Base-by-base conservation (phyloP, 2,888 invertebrate species). In the Drosophila paramelanica region DNA sequence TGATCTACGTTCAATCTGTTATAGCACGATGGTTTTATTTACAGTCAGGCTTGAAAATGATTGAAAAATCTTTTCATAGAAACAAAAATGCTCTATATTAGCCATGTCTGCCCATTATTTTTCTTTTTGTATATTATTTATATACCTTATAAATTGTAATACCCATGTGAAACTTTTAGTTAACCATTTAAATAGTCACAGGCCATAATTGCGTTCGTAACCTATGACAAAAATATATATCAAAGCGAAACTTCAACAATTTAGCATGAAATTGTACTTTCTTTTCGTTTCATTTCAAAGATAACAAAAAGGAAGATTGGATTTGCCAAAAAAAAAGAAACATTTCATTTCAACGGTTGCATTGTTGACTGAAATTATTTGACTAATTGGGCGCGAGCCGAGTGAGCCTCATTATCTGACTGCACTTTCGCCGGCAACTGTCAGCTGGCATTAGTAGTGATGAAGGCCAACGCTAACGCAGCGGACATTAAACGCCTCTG, bases 401-500 rank as follows among this genome's bases (percentile, higher is more conserved):
- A 27, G 39, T 50, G 43, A 47, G 46, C 31, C 77, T 72, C 73
- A 82, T 84, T 87, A 87, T 81, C 88, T 61, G 56, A 42, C 11
- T 56, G 42, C 76, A 79, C 82, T 82, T 82, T 82, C 88, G 77
- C 82, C 62, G 51, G 55, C 13, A 33, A 36, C 67, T 88, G 85
- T 89, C 85, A 77, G 73, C 73, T 71, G 67, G 55, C 83, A 81
- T 88, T 85, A 82, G 83, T 71, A 73, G 66, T 73, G 61, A 71
- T 77, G 79, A 81, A 73, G 80, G 68, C 79, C 62, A 70, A 64
- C 62, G 11, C 20, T 65, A 71, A 68, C 69, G 64, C 43, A 66
- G 62, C 73, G 72, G 73, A 83, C 88, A 81, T 81, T 81, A 87
- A 81, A 89, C 84, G 87, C 85, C 89, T 85, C 80, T 84, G 88